Conservation (phyloP, 2,888 invertebrate species). For the Calameuta pallipes region DNA sequence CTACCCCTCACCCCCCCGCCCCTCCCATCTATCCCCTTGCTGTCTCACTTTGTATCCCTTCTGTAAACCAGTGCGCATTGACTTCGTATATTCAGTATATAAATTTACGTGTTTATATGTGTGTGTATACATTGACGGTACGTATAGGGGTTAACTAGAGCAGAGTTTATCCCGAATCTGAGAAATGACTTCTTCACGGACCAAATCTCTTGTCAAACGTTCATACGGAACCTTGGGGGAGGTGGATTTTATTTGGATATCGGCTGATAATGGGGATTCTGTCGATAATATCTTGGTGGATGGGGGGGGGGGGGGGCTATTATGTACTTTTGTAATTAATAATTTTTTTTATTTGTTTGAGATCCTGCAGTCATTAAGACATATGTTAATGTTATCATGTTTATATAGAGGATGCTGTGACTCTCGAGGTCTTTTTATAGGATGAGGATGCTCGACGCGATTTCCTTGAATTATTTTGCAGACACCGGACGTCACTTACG, state of each 20-base stretch:
- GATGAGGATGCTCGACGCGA: background rate
- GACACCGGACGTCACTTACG: background rate
- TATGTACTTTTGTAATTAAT: background rate
- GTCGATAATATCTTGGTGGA: background rate
- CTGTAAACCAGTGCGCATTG: background rate
- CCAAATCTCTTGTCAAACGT: background rate
- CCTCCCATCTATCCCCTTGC: slow-evolving; percentile 21
- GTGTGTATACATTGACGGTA: background rate
- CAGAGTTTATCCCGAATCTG: slow-evolving; percentile 22
- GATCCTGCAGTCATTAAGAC: background rate
- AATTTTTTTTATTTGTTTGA: background rate
- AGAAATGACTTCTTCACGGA: slow-evolving; percentile 20
- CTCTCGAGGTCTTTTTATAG: background rate
- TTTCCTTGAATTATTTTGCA: background rate
- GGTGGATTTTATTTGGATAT: background rate
- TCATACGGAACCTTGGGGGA: background rate
- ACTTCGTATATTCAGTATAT: slow-evolving; percentile 8
- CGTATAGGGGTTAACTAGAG: slow-evolving; percentile 17
- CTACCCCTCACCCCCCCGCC: background rate
- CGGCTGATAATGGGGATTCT: background rate
- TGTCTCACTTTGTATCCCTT: slow-evolving; percentile 19
- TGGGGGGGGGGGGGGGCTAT: background rate
- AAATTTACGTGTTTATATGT: slow-evolving; percentile 13
- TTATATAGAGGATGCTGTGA: background rate
- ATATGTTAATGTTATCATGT: background rate